Conservation (phyloP, 2,888 invertebrate genomes). For the Trachelus tabidus region DNA sequence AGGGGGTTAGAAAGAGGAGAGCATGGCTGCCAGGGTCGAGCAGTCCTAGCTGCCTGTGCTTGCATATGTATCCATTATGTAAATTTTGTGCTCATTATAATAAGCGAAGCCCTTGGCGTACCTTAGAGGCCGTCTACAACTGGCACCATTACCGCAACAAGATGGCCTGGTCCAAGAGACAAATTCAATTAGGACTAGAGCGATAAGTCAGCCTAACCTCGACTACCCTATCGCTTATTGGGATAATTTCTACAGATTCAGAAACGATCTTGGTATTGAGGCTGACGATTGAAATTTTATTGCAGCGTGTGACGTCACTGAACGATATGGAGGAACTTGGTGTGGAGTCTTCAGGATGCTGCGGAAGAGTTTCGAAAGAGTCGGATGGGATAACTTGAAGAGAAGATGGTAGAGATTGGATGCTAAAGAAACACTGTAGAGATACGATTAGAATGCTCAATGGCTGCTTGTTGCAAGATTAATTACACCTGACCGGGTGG, state of each 20-base stretch:
- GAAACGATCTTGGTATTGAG: not conserved
- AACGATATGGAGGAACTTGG: not conserved
- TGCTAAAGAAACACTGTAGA: not conserved
- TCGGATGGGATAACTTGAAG: constrained; percentile 1
- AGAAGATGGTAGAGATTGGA: constrained; percentile 19
- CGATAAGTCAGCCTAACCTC: constrained; percentile 27
- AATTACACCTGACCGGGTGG: constrained; percentile 39
- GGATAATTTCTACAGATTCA: not conserved
- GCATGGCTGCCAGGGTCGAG: constrained; percentile 41
- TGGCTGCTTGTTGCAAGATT: constrained; percentile 45
- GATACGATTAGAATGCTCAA: constrained; percentile 20
- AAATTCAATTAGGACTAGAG: constrained; percentile 58
- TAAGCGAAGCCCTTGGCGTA: constrained; percentile 62
- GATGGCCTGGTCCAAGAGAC: constrained; percentile 50
- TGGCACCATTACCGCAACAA: constrained; percentile 61
- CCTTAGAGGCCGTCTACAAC: constrained; percentile 56
- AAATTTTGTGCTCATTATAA: constrained; percentile 64
- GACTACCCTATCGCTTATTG: constrained; percentile 28
- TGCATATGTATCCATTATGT: constrained; percentile 65
- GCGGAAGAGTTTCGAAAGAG: constrained; percentile 4
- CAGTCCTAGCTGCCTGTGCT: constrained; percentile 50
- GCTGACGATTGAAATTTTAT: not conserved
- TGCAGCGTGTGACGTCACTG: not conserved
- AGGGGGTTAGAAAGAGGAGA: constrained; percentile 12
- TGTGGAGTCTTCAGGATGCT: not conserved